Conservation (phyloP, 2,888 invertebrate species). For the Coelopa pilipes region DNA sequence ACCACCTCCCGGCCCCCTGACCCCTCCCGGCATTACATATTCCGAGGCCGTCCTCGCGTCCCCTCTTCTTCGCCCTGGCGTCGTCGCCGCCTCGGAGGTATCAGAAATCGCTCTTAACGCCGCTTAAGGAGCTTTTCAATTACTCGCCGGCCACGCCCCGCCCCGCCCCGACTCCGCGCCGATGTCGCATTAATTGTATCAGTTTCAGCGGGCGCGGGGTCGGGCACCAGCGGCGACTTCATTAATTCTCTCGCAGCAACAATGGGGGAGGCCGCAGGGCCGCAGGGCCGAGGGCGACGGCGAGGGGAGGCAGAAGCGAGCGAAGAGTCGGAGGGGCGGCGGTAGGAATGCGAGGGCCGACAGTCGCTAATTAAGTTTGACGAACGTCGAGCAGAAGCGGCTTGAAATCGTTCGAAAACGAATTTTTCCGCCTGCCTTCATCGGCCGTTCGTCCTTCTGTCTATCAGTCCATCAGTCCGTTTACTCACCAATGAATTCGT, state of each 20-base stretch:
- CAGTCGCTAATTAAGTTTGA: neutral
- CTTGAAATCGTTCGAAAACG: neutral
- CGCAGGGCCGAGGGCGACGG: too few relatives aligned
- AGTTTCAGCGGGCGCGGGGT: constrained; percentile 15
- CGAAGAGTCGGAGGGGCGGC: neutral
- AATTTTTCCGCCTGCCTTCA: too few relatives aligned
- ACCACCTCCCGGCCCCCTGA: neutral
- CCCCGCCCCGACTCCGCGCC: neutral
- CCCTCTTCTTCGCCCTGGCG: neutral
- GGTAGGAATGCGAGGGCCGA: neutral
- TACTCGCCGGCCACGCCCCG: constrained; percentile 11
- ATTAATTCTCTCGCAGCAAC: constrained; percentile 31
- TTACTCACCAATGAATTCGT: too few relatives aligned
- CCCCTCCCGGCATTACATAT: constrained; percentile 11
- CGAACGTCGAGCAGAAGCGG: neutral
- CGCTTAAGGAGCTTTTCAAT: constrained; percentile 35
- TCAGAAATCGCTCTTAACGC: constrained; percentile 34
- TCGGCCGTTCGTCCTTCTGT: too few relatives aligned
- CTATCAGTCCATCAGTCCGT: too few relatives aligned
- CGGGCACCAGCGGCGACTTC: neutral
- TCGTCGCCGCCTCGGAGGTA: neutral
- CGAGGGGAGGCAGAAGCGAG: too few relatives aligned
- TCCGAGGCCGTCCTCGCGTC: constrained; percentile 9
- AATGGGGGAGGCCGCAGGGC: neutral
- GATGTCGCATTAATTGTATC: constrained; percentile 30